Percentiles rank a stretch among this genome's conserved stretches.
Conservation (phyloP, 2,113 vertebrate genomes). For the Alectura lathami region DNA sequence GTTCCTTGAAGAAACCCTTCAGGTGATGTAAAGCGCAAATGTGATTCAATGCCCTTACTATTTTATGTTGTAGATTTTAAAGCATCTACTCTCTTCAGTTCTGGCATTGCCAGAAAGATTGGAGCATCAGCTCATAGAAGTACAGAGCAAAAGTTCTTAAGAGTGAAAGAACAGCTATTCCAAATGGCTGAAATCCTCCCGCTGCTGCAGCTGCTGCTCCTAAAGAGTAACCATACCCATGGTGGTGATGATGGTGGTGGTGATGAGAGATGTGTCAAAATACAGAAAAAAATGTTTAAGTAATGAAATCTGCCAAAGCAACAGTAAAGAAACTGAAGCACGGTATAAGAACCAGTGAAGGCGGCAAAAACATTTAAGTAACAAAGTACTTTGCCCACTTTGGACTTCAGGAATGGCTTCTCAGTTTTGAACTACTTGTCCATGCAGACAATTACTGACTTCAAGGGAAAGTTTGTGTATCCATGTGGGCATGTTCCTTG, state of each 20-base stretch:
- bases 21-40: not conserved
- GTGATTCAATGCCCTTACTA: not conserved
- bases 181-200: not conserved
- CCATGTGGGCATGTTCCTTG: not conserved
- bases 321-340: not conserved
- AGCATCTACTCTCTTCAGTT: not conserved
- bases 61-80: not conserved
- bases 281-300: not conserved
- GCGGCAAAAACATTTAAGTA: not conserved
- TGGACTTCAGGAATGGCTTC: not conserved
- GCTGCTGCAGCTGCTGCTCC: not conserved
- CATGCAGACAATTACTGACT: not conserved
- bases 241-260: not conserved
- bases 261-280: not conserved
- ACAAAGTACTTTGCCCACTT: not conserved
- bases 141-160: not conserved
- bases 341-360: not conserved
- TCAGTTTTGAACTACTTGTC: not conserved
- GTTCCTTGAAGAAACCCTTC: slow-evolving; percentile 16
- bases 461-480: not conserved
- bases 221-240: not conserved
- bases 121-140: not conserved
- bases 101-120: not conserved
- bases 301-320: not conserved
- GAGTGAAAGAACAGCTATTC: not conserved